phyloP scores from a whole-genome alignment of 2,113 vertebrate genomes.

The Indicator indicator region DNA sequence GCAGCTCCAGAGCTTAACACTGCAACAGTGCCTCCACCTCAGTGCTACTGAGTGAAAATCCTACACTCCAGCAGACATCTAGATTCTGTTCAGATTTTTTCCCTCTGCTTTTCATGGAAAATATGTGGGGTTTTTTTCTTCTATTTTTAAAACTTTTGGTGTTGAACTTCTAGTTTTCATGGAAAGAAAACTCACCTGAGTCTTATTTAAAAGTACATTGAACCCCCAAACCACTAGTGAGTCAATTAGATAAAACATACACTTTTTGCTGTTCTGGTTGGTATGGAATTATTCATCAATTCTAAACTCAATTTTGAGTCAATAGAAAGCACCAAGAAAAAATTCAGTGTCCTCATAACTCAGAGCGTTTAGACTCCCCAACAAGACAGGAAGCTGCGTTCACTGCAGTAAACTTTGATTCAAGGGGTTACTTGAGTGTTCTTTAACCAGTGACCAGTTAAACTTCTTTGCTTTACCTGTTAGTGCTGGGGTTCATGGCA shows the following conservation, averaged over 20 bases:
- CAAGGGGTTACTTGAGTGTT: neutral
- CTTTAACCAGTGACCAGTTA: neutral
- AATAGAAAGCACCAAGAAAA: neutral
- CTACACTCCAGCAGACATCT: neutral
- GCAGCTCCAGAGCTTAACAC: neutral
- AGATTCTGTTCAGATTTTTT: neutral
- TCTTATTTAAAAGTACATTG: neutral
- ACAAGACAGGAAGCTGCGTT: neutral
- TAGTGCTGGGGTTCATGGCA: neutral
- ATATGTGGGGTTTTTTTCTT: neutral
- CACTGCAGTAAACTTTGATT: neutral
- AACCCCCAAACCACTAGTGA: neutral
- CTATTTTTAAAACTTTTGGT: neutral
- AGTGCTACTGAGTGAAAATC: neutral
- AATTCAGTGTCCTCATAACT: neutral
- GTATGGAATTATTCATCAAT: neutral
- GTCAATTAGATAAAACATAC: neutral
- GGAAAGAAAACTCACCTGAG: accelerated
- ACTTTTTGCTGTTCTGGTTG: neutral
- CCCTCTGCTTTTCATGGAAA: neutral
- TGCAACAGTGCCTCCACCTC: neutral
- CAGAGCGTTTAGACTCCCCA: accelerated
- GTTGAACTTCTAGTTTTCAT: neutral
- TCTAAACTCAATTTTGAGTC: neutral
- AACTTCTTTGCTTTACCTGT: neutral